phyloP scores from a whole-genome alignment of 2,888 invertebrate species.

The Zygogramma bicolorata region DNA sequence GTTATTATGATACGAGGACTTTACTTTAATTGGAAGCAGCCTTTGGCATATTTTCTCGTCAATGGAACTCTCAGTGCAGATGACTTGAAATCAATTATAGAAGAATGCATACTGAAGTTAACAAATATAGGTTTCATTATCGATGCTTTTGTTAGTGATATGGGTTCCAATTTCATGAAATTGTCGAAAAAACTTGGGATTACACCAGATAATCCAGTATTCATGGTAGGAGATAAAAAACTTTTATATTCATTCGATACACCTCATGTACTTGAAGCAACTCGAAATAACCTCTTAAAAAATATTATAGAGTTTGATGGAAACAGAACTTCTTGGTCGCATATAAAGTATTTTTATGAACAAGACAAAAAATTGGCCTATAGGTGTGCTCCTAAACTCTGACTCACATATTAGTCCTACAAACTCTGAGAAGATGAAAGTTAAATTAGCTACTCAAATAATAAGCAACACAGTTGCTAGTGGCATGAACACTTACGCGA shows the following conservation, averaged over 20 bases:
- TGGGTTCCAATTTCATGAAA: constrained; percentile 28
- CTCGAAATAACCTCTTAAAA: constrained; percentile 42
- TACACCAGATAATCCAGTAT: constrained; percentile 19
- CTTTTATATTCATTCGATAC: constrained; percentile 26
- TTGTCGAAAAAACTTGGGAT: constrained; percentile 16
- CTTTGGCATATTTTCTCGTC: constrained; percentile 26
- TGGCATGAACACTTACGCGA: constrained; percentile 42
- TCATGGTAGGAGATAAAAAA: constrained; percentile 3
- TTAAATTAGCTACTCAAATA: constrained; percentile 40
- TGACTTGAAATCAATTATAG: constrained; percentile 4
- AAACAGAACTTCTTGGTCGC: constrained; percentile 4
- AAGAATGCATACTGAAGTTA: constrained; percentile 21
- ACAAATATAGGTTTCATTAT: constrained; percentile 17
- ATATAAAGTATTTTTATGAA: constrained; percentile 42
- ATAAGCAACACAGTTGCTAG: constrained; percentile 46
- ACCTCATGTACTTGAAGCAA: constrained; percentile 21
- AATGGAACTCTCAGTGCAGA: constrained; percentile 2
- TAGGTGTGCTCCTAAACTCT: constrained; percentile 42
- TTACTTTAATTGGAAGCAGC: constrained; percentile 25
- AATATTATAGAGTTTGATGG: constrained; percentile 31
- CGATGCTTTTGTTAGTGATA: constrained; percentile 21
- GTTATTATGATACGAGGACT: constrained; percentile 20
- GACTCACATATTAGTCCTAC: constrained; percentile 43
- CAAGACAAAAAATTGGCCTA: constrained; percentile 30
- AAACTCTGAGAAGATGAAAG: constrained; percentile 47